Conservation (phyloP, 2,113 vertebrate species). For the Gopherus evgoodei region DNA sequence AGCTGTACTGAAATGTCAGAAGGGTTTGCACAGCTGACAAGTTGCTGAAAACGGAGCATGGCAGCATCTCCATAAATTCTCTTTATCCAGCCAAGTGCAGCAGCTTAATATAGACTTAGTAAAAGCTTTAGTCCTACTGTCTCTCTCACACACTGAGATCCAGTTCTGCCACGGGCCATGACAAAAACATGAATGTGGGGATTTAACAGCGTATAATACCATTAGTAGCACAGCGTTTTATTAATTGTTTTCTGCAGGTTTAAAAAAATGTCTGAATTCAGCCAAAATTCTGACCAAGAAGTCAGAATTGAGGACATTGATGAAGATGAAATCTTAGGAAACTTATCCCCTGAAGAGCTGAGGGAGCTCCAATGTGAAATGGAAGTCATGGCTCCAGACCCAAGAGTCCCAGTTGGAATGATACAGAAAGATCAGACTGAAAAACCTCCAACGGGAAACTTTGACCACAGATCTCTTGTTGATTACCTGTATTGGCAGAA, state of each 20-base stretch:
- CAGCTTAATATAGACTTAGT: slow-evolving; percentile 91
- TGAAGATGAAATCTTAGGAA: slow-evolving; percentile 95
- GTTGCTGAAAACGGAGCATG: slow-evolving; percentile 80
- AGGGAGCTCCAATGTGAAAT: slow-evolving; percentile 93
- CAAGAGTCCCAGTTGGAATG: slow-evolving; percentile 90
- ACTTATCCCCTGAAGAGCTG: slow-evolving; percentile 93
- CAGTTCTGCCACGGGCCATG: slow-evolving; percentile 34
- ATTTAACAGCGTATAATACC: background rate
- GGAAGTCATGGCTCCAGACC: slow-evolving; percentile 95
- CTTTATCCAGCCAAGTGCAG: slow-evolving; percentile 79
- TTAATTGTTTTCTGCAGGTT: background rate
- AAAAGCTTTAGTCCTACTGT: slow-evolving; percentile 54
- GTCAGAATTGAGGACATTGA: slow-evolving; percentile 82
- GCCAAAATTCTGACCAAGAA: slow-evolving; percentile 75
- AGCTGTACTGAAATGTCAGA: slow-evolving; percentile 92
- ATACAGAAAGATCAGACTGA: slow-evolving; percentile 96
- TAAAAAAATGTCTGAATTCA: slow-evolving; percentile 73
- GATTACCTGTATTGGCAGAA: slow-evolving; percentile 96
- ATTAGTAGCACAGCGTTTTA: rapidly evolving
- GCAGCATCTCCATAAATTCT: slow-evolving; percentile 86
- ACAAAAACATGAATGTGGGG: slow-evolving; percentile 22
- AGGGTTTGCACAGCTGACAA: slow-evolving; percentile 87
- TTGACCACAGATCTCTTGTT: slow-evolving; percentile 93
- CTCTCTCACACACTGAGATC: slow-evolving; percentile 23
- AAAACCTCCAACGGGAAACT: slow-evolving; percentile 90